Base-by-base conservation (phyloP, 2,113 vertebrate species). In the Erythrocercus mccallii region DNA sequence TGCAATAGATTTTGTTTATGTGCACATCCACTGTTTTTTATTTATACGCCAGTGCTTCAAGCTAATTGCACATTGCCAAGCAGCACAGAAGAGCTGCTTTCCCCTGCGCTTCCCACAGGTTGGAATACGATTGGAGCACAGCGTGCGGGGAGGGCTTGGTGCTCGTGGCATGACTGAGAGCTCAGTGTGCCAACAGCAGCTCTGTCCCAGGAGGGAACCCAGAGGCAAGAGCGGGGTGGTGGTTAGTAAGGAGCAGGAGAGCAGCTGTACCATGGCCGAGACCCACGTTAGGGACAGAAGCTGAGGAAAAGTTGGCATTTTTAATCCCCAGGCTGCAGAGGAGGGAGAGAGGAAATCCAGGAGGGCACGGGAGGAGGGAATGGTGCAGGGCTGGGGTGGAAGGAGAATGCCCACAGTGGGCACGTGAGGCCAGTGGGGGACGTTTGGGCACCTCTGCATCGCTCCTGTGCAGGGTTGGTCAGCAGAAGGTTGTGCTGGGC, bases 1-100 rank as follows among this genome's bases (percentile, higher is more conserved):
- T 5, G 50, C 90, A 81, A n/a, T 96, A 92, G 77, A 92, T 96
- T 95, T 92, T 94, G 91, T 95, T 95, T 92, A 95, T 96, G 90
- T 87, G 69, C 64, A 12, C 5, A 20, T 70, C 83, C 81, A 6
- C 58, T 58, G 84, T 38, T 66, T 78, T 70, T 91, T 89, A 86
- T 92, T 94, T 84, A 91, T 31, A 89, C 0, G 0, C 23, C 9
- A 8, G 64, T 35, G 73, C 90, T 94, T 42, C 42, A 20, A 86
- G 91, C 76, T 88, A 53, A 73, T 84, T 12, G 5, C 70, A 58
- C 64, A 15, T 28, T 58, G 77, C 92, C 69, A 71, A 76, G 92
- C 83, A 47, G 24, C 4, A 5, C 61, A 28, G 15, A 47, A 58
- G 56, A 68, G 89, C 65, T 42, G 33, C 37, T 76, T 60, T 33